These are phyloP conservation scores for Cyclargus thomasi DNA, from an alignment of 1,140 invertebrate species.

Conservation along the genomic window DNA sequence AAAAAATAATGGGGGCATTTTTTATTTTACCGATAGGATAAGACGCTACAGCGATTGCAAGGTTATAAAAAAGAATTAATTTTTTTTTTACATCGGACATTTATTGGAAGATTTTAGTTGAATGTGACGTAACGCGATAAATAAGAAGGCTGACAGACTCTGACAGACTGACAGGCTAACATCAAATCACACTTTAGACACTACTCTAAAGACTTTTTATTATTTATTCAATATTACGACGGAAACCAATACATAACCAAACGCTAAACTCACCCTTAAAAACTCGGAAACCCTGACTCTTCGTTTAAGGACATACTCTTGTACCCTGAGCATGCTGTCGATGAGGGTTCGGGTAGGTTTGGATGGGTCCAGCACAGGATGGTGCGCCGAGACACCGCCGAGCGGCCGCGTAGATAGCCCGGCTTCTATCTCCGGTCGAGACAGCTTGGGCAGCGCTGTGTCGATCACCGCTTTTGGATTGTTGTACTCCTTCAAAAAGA, in stretches of 20 bases:
- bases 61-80: too few relatives aligned
- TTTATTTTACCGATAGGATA: too few relatives aligned
- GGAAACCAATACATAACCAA: neutral
- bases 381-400: constrained; percentile 75
- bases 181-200: too few relatives aligned
- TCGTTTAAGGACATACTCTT: constrained; percentile 77
- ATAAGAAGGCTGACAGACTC: too few relatives aligned
- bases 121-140: too few relatives aligned
- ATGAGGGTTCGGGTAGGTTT: constrained; percentile 55
- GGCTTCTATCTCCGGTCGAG: constrained; percentile 78
- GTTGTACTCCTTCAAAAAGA: constrained; percentile 57
- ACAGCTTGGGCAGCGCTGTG: constrained; percentile 79
- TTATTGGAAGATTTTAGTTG: too few relatives aligned
- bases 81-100: too few relatives aligned
- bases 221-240: neutral
- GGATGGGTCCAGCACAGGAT: constrained; percentile 72
- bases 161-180: too few relatives aligned
- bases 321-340: constrained; percentile 73
- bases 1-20: too few relatives aligned
- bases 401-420: constrained; percentile 70
- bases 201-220: too few relatives aligned
- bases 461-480: constrained; percentile 76
- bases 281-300: constrained; percentile 79
- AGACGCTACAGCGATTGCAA: too few relatives aligned
- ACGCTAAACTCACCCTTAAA: constrained; percentile 70